Base-by-base conservation (phyloP, 2,797 vertebrate genomes). In the Cottoperca gobio region DNA sequence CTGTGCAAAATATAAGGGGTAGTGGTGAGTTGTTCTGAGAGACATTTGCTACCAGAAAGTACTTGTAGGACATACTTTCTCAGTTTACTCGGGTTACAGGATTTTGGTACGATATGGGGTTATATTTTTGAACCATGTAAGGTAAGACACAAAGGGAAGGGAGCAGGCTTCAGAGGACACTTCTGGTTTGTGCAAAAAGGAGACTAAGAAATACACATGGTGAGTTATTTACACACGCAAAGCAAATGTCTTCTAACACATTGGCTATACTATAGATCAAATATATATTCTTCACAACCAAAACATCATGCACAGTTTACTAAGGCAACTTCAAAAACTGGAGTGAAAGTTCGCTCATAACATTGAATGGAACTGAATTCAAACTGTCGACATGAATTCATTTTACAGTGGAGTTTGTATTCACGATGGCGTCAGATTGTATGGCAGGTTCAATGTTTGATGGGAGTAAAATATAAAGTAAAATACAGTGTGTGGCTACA, bases 121-220 rank as follows among this genome's bases (percentile, higher is more conserved):
- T 17, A 58, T 53, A 26, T 46, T 59, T 53, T 26, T 24, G 68
- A 66, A 59, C 14, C 43, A 11, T 12, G 17, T 69, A 5, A 40
- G 48, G 62, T 81, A 54, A 66, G 68, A 91, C 57, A 81, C 60
- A 66, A 45, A 67, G 67, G 79, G 48, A 77, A 77, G 63, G 82
- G 75, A 89, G 49, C 79, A 83, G 80, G 79, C 79, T 79, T 81
- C 68, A 82, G 88, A 93, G 90, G 91, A 93, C 91, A 92, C 90
- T 91, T 92, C 64, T 79, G 90, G 89, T 90, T 91, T 92, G 91
- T 92, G 90, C 90, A 91, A 92, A 88, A 81, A 87, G 80, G 84
- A 89, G 65, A 91, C 84, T 76, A 80, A 77, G 61, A 83, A 82
- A 70, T 62, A 88, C 70, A 57, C 13, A 64, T 64, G 72, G 46